phyloP scores from a whole-genome alignment of 2,113 vertebrate species.

The Ardeotis arabs region DNA sequence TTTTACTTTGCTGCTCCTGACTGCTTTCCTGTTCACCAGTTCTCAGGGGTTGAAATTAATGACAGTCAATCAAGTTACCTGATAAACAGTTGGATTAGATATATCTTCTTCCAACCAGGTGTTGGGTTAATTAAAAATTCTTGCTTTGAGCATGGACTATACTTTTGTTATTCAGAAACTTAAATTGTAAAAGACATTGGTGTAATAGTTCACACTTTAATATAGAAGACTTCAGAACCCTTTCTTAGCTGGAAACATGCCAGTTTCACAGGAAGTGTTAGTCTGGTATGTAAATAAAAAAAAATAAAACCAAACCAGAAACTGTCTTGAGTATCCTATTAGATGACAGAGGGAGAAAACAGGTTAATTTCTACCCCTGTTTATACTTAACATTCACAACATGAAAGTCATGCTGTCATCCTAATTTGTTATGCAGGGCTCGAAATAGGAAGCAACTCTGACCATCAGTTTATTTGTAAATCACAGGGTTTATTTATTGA shows the following conservation, averaged over 20 bases:
- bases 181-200: slow-evolving; percentile 23
- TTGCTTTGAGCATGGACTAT: background rate
- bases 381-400: slow-evolving; percentile 64
- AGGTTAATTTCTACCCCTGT: slow-evolving; percentile 84
- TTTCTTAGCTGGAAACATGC: slow-evolving; percentile 43
- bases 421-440: slow-evolving; percentile 74
- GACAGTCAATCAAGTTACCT: slow-evolving; percentile 25
- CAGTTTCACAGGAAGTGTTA: slow-evolving; percentile 32
- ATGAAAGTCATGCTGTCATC: slow-evolving; percentile 64
- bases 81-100: slow-evolving; percentile 44
- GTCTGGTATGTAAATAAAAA: slow-evolving; percentile 14
- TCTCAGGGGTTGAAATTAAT: slow-evolving; percentile 81
- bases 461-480: slow-evolving; percentile 41
- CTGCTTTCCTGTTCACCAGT: slow-evolving; percentile 74
- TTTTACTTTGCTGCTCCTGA: slow-evolving; percentile 82
- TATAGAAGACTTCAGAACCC: slow-evolving; percentile 9
- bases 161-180: background rate
- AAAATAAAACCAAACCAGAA: background rate
- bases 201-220: slow-evolving; percentile 23
- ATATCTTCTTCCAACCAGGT: slow-evolving; percentile 7
- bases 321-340: slow-evolving; percentile 6
- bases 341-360: slow-evolving; percentile 59
- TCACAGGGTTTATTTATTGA: slow-evolving; percentile 11
- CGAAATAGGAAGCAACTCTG: slow-evolving; percentile 59
- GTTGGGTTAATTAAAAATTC: slow-evolving; percentile 33